A percentile compares a stretch with the other conserved stretches of the same genome.
Conservation (phyloP, 2,113 vertebrate genomes). For the Psittacara wagleri region DNA sequence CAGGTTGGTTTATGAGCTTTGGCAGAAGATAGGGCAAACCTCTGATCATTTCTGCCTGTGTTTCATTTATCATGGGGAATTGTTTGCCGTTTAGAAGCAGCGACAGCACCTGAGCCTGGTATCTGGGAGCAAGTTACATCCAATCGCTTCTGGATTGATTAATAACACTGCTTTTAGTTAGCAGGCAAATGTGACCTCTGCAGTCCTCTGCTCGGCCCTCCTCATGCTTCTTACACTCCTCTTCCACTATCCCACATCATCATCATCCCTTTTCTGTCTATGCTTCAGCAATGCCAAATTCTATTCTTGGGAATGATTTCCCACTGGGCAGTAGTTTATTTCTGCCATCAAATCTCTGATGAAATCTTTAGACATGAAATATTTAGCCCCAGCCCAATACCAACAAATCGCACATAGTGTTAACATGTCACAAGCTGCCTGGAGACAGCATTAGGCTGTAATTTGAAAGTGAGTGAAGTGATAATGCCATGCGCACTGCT, state of each 20-base stretch:
- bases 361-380: conserved; percentile 87
- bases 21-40: background rate
- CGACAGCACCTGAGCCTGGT: background rate
- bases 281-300: conserved; percentile 81
- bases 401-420: conserved; percentile 82
- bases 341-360: conserved; percentile 86
- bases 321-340: conserved; percentile 87
- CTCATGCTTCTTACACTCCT: background rate
- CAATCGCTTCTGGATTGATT: background rate
- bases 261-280: conserved; percentile 45
- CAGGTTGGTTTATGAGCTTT: background rate
- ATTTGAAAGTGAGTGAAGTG: conserved; percentile 93
- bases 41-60: rapidly evolving
- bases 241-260: background rate
- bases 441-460: conserved; percentile 83
- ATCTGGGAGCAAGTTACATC: background rate
- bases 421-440: conserved; percentile 88
- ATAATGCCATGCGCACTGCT: conserved; percentile 83
- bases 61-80: rapidly evolving
- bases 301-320: conserved; percentile 86
- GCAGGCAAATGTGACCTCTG: background rate
- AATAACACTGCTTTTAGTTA: background rate
- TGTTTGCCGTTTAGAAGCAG: background rate
- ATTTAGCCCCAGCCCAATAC: conserved; percentile 84
- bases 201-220: background rate